Evolutionary conservation across 92 coral and sea anemone genomes (phyloP).

Genomic region (Siderastrea siderea): DNA sequence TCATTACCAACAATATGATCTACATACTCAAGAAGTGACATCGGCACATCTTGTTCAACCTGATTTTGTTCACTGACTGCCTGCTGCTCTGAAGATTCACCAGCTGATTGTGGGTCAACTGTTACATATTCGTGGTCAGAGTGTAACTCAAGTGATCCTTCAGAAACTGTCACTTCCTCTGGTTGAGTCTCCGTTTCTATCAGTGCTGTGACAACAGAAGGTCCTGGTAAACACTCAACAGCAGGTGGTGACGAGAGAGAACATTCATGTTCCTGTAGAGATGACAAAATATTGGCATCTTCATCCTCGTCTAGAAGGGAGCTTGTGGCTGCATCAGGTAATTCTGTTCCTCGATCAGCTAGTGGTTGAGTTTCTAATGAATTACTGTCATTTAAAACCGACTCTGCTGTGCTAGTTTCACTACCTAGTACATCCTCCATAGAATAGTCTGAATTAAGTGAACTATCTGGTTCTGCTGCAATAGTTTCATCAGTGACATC

Average conservation of each 20-base stretch:
- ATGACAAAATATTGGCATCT: neutral
- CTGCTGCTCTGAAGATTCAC: neutral
- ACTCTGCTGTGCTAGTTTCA: neutral
- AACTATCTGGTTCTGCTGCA: slow-evolving; percentile 20
- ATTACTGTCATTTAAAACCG: neutral
- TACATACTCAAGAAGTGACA: slow-evolving; percentile 71
- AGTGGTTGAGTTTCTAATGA: slow-evolving; percentile 1
- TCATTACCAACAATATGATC: slow-evolving; percentile 48
- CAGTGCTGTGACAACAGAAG: slow-evolving; percentile 40
- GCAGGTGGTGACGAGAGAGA: slow-evolving; percentile 31
- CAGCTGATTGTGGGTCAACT: neutral
- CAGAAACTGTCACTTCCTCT: neutral
- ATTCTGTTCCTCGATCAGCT: slow-evolving; percentile 22
- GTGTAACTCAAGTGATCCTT: neutral
- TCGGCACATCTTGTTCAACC: neutral
- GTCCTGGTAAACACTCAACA: slow-evolving; percentile 19
- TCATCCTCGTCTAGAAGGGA: slow-evolving; percentile 19
- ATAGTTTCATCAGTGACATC: slow-evolving; percentile 46
- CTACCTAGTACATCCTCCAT: slow-evolving; percentile 31
- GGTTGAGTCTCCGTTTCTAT: slow-evolving; percentile 26
- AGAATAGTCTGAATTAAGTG: slow-evolving; percentile 25
- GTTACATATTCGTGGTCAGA: neutral
- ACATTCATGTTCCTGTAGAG: neutral
- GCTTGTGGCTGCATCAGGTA: slow-evolving; percentile 12
- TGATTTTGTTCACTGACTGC: neutral